Percentiles rank a stretch among this genome's conserved stretches.
These are phyloP conservation scores for Stigmatopora argus DNA, from an alignment of 2,113 vertebrate genomes.

Conservation along the genomic window DNA sequence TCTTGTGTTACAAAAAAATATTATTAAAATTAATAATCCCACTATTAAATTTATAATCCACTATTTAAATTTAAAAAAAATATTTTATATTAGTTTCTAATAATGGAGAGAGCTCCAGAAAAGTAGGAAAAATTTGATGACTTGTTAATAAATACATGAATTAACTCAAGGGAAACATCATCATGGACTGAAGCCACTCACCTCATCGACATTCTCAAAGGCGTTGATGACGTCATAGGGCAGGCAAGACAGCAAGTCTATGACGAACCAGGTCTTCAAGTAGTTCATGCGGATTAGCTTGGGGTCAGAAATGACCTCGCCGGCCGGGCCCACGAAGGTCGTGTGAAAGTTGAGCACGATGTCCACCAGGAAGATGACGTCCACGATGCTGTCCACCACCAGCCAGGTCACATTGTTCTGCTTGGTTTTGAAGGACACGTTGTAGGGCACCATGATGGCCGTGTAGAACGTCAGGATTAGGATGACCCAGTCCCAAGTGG, in stretches of 20 bases:
- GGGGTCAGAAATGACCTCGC: conserved; percentile 97
- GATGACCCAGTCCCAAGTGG: conserved; percentile 99
- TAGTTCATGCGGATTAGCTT: conserved; percentile 99
- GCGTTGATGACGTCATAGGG: conserved; percentile 99
- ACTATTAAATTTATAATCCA: too few relatives aligned
- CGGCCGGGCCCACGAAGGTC: conserved; percentile 94
- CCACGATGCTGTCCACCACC: conserved; percentile 97
- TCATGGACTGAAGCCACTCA: conserved; percentile 62
- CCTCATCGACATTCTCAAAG: conserved; percentile 98
- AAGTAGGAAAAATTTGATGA: neutral
- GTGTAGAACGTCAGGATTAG: conserved; percentile 99
- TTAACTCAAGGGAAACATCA: too few relatives aligned
- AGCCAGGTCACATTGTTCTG: conserved; percentile 99
- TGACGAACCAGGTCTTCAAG: conserved; percentile 99
- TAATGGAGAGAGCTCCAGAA: too few relatives aligned
- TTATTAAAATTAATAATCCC: too few relatives aligned
- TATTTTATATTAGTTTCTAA: too few relatives aligned
- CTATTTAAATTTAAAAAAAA: too few relatives aligned
- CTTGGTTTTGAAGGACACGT: conserved; percentile 98
- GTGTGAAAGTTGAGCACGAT: conserved; percentile 98
- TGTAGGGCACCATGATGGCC: conserved; percentile 98
- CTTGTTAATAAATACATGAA: neutral
- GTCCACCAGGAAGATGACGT: conserved; percentile 97
- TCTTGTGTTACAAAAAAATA: too few relatives aligned
- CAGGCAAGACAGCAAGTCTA: conserved; percentile 95